phyloP scores from a whole-genome alignment of 2,888 invertebrate species.

The Cinara cedri region DNA sequence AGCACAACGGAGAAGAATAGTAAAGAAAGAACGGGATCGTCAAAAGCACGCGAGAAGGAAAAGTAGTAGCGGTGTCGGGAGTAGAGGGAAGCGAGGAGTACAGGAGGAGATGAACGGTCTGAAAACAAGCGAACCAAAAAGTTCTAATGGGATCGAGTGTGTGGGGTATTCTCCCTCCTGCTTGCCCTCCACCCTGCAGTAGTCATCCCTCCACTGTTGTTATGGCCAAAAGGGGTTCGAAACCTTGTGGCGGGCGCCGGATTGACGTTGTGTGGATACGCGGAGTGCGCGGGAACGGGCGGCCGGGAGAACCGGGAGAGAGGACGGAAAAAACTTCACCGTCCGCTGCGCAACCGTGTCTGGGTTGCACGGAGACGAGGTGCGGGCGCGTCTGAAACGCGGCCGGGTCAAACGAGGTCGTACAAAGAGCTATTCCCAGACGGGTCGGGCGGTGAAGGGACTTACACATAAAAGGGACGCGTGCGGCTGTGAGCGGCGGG shows the following conservation, averaged over 20 bases:
- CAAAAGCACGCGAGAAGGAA: not conserved
- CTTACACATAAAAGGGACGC: conserved; percentile 26
- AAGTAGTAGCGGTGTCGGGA: not conserved
- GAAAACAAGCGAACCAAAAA: conserved; percentile 53
- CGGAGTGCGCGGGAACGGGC: not conserved
- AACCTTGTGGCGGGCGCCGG: conserved; percentile 49
- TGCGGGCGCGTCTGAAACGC: conserved; percentile 49
- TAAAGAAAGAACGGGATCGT: not conserved
- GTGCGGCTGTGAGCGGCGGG: conserved; percentile 5
- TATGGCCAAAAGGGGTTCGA: conserved; percentile 38
- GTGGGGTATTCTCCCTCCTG: conserved; percentile 9
- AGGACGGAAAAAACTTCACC: conserved; percentile 30
- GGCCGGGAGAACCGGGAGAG: not conserved
- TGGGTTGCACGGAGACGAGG: conserved; percentile 28
- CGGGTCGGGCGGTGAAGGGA: conserved; percentile 49
- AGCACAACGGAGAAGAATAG: not conserved
- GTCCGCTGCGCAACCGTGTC: conserved; percentile 45
- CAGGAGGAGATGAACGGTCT: not conserved
- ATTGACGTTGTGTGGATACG: conserved; percentile 36
- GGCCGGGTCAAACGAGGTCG: conserved; percentile 54
- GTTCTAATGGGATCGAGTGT: conserved; percentile 50
- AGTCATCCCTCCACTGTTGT: not conserved
- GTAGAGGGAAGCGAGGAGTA: not conserved
- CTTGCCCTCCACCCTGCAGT: not conserved
- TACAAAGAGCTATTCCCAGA: conserved; percentile 57